Evolutionary conservation across 23 tunicate species (phyloP).

Genomic region (Ciona savignyi): DNA sequence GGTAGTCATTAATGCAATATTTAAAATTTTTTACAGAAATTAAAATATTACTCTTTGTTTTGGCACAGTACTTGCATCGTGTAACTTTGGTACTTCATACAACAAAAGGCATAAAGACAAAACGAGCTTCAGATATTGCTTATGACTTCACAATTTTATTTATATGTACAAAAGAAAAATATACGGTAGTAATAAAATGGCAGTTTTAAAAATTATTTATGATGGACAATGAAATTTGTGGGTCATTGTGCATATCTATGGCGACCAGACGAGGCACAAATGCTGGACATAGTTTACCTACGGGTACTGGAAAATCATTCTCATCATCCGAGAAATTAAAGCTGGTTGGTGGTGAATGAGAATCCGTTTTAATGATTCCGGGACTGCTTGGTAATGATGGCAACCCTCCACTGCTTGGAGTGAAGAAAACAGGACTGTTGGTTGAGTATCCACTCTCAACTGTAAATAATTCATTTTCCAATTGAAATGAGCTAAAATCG

Average conservation of each 20-base stretch:
- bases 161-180: too few relatives aligned
- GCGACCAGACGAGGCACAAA: background rate
- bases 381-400: background rate
- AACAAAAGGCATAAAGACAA: too few relatives aligned
- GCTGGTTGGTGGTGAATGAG: background rate
- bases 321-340: background rate
- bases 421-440: background rate
- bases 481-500: background rate
- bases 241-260: background rate
- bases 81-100: too few relatives aligned
- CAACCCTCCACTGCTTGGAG: background rate
- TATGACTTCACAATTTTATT: too few relatives aligned
- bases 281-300: background rate
- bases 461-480: background rate
- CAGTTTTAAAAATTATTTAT: too few relatives aligned
- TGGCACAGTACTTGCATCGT: too few relatives aligned
- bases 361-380: background rate
- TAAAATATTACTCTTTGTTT: too few relatives aligned
- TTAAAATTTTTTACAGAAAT: too few relatives aligned
- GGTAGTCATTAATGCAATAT: too few relatives aligned
- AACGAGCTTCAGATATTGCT: too few relatives aligned
- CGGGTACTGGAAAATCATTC: background rate
- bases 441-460: background rate
- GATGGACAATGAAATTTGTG: background rate
- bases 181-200: too few relatives aligned